Evolutionary conservation across 1,140 invertebrate genomes (phyloP), one percentile per base, ranked within the genome.

Genomic region (Helicorthomorpha holstii): DNA sequence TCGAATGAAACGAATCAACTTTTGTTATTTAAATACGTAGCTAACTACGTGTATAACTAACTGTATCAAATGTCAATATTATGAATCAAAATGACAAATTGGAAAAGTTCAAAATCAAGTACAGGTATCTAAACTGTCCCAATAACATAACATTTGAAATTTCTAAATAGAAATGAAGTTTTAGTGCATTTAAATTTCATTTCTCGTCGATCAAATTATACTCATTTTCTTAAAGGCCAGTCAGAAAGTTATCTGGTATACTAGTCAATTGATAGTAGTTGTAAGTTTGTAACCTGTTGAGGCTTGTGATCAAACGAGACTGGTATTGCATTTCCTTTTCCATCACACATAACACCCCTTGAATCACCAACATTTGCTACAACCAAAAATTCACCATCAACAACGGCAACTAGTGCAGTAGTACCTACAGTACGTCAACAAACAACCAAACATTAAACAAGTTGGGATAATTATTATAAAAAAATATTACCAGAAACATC

Each of bases 281-380:
- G 21, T 46, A 46, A 4, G 19, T 46, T 2, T 51, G 59, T 63
- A 71, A 90, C 86, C 75, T 89, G 83, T 65, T 93, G 85, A 25
- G 92, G 92, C 72, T 96, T 96, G 62, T 97, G 91, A 66, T 96
- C 92, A 68, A 91, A 91, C 14, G 91, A 94, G 7, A 96, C 71
- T 46, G 90, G 89, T 56, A 95, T 87, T 3, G 82, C 82, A 66
- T 83, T 84, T 16, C 89, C 89, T 64, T 83, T 79, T 41, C 74
- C 76, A 70, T 94, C 88, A 70, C 86, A 93, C 79, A 95, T 87
- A 0, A 97, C 89, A 34, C 88, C 92, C 58, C 92, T 72, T 0
- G 91, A 95, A 66, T 97, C 92, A 7, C 92, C 92, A 25, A 96
- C 89, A 77, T 96, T 96, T 4, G 90, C 91, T 24, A 96, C 89